phyloP scores from a whole-genome alignment of 2,888 invertebrate species.

The Athalia rosae region DNA sequence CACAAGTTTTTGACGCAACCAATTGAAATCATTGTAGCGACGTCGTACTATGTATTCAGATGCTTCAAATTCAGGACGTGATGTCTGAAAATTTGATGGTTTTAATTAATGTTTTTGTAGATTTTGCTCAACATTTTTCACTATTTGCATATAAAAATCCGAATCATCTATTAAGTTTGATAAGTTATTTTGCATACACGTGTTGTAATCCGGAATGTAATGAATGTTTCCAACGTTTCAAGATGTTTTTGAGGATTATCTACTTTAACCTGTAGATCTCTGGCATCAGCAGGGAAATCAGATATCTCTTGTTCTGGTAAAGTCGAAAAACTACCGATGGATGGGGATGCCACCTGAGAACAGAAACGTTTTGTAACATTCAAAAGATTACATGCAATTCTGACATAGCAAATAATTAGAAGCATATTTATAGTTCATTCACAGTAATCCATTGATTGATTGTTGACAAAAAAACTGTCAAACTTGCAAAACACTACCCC shows the following conservation, averaged over 20 bases:
- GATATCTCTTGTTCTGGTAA: constrained; percentile 77
- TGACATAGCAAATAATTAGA: too few relatives aligned
- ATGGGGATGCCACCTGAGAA: constrained; percentile 76
- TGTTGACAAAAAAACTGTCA: too few relatives aligned
- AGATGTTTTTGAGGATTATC: constrained; percentile 85
- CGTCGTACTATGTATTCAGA: constrained; percentile 80
- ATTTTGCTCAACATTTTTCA: not conserved
- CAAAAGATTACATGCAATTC: too few relatives aligned
- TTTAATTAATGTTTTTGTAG: not conserved
- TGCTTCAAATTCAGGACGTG: constrained; percentile 79
- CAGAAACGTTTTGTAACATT: not conserved
- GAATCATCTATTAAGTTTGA: not conserved
- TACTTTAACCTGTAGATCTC: constrained; percentile 80
- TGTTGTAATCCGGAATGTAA: constrained; percentile 82
- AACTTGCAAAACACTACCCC: too few relatives aligned
- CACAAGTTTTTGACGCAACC: constrained; percentile 80
- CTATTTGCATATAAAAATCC: not conserved
- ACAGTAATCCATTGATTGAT: too few relatives aligned
- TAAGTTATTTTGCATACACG: constrained; percentile 73
- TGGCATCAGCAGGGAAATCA: constrained; percentile 76
- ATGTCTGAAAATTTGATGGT: constrained; percentile 72
- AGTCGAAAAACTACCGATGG: constrained; percentile 78
- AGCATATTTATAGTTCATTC: too few relatives aligned
- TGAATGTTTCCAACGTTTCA: constrained; percentile 82
- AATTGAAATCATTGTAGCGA: constrained; percentile 84